These are phyloP conservation scores for Colletes collaris DNA, from an alignment of 2,888 invertebrate species.

Conservation along the genomic window DNA sequence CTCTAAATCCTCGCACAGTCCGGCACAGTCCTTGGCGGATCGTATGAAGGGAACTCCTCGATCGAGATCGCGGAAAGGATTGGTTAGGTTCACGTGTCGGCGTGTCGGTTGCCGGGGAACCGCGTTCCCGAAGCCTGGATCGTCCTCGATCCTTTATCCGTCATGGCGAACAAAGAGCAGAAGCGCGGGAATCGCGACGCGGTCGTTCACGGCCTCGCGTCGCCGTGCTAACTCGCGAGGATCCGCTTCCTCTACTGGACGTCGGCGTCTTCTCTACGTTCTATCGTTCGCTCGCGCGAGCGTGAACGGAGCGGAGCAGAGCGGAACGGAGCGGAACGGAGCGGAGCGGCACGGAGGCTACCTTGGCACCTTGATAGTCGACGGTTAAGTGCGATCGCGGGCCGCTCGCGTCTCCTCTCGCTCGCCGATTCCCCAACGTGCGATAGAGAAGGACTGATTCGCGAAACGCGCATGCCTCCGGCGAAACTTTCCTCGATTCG, in stretches of 20 bases:
- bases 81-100: constrained; percentile 18
- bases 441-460: constrained; percentile 16
- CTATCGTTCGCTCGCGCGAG: background rate
- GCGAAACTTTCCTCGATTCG: constrained; percentile 39
- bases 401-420: constrained; percentile 53
- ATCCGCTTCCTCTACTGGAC: background rate
- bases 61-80: background rate
- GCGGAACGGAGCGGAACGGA: constrained; percentile 24
- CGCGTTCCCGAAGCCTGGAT: constrained; percentile 6
- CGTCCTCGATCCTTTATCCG: constrained; percentile 18
- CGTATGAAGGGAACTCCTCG: background rate
- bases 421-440: constrained; percentile 45
- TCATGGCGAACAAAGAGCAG: constrained; percentile 25
- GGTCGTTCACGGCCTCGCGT: background rate
- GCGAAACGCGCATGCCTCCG: constrained; percentile 54
- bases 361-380: constrained; percentile 76
- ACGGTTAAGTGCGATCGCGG: constrained; percentile 77
- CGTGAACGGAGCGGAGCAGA: constrained; percentile 9
- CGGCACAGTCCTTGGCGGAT: background rate
- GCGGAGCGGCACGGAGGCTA: constrained; percentile 30
- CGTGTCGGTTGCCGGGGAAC: background rate
- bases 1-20: background rate
- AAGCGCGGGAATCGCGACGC: constrained; percentile 39
- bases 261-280: background rate
- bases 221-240: constrained; percentile 10